Evolutionary conservation across 2,888 invertebrate species (phyloP).

Genomic region (Ptychoptera albimana): DNA sequence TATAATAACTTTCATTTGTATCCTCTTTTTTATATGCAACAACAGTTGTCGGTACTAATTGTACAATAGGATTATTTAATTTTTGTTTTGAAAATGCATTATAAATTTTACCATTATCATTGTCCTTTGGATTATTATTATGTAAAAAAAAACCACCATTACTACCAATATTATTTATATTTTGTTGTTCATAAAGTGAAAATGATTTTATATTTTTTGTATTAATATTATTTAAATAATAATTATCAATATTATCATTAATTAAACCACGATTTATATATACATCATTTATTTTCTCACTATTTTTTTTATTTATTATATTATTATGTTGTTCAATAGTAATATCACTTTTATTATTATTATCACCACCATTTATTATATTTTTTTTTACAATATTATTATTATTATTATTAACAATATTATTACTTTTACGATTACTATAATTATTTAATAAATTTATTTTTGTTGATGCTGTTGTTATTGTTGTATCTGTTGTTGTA

Average conservation of each 20-base stretch:
- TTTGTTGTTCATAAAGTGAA: not conserved
- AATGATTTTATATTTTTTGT: not conserved
- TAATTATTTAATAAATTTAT: too few relatives aligned
- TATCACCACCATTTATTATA: not conserved
- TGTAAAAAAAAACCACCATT: conserved; percentile 13
- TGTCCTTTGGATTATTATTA: conserved; percentile 6
- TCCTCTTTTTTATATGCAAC: not conserved
- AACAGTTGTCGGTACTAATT: not conserved
- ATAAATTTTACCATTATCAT: conserved; percentile 11
- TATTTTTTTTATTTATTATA: not conserved
- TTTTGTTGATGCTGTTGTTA: too few relatives aligned
- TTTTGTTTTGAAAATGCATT: conserved; percentile 13
- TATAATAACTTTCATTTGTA: not conserved
- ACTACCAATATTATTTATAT: not conserved
- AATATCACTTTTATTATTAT: not conserved
- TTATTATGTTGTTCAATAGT: not conserved
- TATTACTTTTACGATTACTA: conserved; percentile 2
- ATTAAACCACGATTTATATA: conserved; percentile 11
- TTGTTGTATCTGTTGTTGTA: too few relatives aligned
- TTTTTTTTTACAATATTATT: conserved; percentile 6
- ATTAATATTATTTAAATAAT: not conserved
- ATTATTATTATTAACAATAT: conserved; percentile 1
- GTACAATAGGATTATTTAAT: not conserved
- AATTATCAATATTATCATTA: not conserved
- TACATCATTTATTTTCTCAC: conserved; percentile 13